phyloP scores from a whole-genome alignment of 1,140 invertebrate species.

The Cydia fagiglandana region DNA sequence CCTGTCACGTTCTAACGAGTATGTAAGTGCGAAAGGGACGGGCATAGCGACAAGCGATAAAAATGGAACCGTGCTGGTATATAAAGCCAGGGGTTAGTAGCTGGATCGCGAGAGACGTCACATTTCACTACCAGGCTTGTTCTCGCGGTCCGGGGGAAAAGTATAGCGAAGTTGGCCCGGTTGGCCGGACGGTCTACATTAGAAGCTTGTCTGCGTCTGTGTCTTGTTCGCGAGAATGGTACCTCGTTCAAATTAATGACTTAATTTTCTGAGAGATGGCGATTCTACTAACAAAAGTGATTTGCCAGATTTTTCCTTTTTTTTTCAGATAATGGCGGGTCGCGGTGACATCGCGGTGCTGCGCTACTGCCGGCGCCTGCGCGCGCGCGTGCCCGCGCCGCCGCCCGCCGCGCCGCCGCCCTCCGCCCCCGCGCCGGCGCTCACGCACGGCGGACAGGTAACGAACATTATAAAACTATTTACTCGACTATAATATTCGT shows the following conservation, averaged over 20 bases:
- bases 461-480: no score
- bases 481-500: no score
- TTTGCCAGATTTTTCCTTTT: no score
- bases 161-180: conserved; percentile 23
- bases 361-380: conserved; percentile 90
- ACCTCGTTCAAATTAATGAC: neutral
- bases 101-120: conserved; percentile 87
- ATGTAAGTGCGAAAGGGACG: no score
- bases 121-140: conserved; percentile 86
- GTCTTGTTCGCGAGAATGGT: conserved; percentile 91
- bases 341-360: conserved; percentile 94
- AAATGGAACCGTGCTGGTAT: no score
- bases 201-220: conserved; percentile 92
- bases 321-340: conserved; percentile 90
- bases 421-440: conserved; percentile 81
- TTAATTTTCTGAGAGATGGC: no score
- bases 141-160: no score
- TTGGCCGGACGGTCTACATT: conserved; percentile 93
- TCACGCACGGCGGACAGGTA: conserved; percentile 87
- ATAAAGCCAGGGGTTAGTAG: no score
- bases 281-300: no score
- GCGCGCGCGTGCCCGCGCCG: conserved; percentile 84
- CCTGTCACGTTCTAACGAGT: no score
- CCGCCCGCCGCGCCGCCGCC: conserved; percentile 79
- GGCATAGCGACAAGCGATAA: no score